phyloP scores from a whole-genome alignment of 1,140 invertebrate genomes.

The Drosophila aff. region DNA sequence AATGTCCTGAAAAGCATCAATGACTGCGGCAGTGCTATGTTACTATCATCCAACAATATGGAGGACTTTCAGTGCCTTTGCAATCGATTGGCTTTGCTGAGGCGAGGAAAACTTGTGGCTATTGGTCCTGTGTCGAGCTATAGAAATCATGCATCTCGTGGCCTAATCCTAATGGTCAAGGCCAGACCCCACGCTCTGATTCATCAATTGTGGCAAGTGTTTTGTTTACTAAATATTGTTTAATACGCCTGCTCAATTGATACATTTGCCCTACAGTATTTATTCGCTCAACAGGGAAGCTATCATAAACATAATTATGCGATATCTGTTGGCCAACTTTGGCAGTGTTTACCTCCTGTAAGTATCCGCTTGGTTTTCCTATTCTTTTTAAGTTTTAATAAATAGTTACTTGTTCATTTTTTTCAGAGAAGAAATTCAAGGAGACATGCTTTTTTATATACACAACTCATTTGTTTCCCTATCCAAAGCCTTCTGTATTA shows the following conservation, averaged over 20 bases:
- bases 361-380: background rate
- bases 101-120: constrained; percentile 8
- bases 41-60: constrained; percentile 27
- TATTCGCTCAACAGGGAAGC: background rate
- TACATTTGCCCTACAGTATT: background rate
- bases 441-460: constrained; percentile 25
- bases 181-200: constrained; percentile 6
- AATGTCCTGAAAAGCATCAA: constrained; percentile 24
- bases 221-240: background rate
- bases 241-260: background rate
- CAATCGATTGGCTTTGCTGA: constrained; percentile 22
- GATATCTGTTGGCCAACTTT: constrained; percentile 11
- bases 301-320: constrained; percentile 3
- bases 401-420: background rate
- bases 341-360: constrained; percentile 22
- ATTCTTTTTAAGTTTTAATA: background rate
- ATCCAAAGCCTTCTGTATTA: constrained; percentile 13
- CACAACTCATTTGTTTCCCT: constrained; percentile 3
- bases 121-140: constrained; percentile 21
- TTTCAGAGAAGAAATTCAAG: constrained; percentile 25
- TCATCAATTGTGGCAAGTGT: background rate
- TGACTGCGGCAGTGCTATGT: constrained; percentile 25
- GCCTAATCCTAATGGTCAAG: constrained; percentile 22
- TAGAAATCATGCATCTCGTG: constrained; percentile 1
- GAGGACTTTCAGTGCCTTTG: constrained; percentile 30